Base-by-base conservation (phyloP, 2,797 vertebrate genomes). In the Pampus argenteus region DNA sequence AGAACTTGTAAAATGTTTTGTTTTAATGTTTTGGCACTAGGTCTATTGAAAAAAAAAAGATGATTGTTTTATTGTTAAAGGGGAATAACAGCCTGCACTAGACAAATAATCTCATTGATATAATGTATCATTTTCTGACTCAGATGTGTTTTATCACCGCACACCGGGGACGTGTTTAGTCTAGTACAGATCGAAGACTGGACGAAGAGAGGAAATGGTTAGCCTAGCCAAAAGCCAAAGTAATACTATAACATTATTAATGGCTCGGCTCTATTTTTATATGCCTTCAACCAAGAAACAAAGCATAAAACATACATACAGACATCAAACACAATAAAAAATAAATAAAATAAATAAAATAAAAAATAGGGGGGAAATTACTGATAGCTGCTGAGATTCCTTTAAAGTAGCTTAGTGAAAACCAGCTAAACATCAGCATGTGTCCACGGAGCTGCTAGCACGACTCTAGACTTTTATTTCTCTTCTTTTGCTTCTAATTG, bases 111-210 rank as follows among this genome's bases (percentile, higher is more conserved):
- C 4, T 2, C 13, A 13, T n/a, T n/a, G n/a, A n/a, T n/a, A n/a
- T n/a, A n/a, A n/a, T n/a, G n/a, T n/a, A n/a, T n/a, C n/a, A n/a
- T n/a, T n/a, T n/a, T n/a, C n/a, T n/a, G n/a, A n/a, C n/a, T n/a
- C n/a, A n/a, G n/a, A n/a, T n/a, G n/a, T n/a, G n/a, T n/a, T n/a
- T n/a, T n/a, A n/a, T n/a, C n/a, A n/a, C n/a, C n/a, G n/a, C n/a
- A n/a, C n/a, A n/a, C n/a, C n/a, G n/a, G 13, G 22, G 18, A 25
- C 61, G 18, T 76, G 59, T 69, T 36, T 40, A 81, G 56, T 61
- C 54, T 59, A 52, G 31, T 10, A 15, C 9, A 20, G 51, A 51
- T 66, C 60, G 63, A 72, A 59, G 72, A 70, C 56, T 59, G 77
- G 58, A 65, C 31, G 54, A 31, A 18, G 55, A 29, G 17, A 6